Base-by-base conservation (phyloP, 2,797 vertebrate genomes). In the Sebastes glaucus region DNA sequence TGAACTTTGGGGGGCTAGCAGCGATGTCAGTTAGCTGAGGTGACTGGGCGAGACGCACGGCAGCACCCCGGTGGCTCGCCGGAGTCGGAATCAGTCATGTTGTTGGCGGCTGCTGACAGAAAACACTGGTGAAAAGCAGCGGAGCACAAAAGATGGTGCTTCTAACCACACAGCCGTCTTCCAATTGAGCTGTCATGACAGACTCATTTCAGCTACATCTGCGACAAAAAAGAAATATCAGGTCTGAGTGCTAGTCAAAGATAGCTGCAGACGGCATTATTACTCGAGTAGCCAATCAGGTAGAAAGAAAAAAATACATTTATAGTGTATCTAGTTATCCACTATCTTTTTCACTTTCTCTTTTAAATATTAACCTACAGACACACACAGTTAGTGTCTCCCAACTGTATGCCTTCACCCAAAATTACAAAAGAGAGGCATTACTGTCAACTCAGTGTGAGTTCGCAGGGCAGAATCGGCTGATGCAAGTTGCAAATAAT, bases 131-230 rank as follows among this genome's bases (percentile, higher is more conserved):
- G 74, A 78, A 80, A 83, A 42, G 82, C 85, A 87, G 57, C 80
- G 18, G 74, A 90, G 89, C 83, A 88, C 84, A 78, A 72, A 88
- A 27, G 78, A 87, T 49, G 66, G 78, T 4, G 70, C 75, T 84
- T 82, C 80, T 77, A 92, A 88, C 82, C 73, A 77, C 74, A 80
- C 71, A 74, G 84, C 73, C 68, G 74, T 89, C 86, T 80, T 88
- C 71, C 80, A 82, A 82, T 80, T 74, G 70, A 85, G 76, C 80
- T 69, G 76, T 77, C 83, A 59, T 71, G 87, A 89, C 89, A 82
- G 83, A 71, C 74, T 89, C 76, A 81, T 78, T 79, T 70, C 76
- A 42, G 66, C 66, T 74, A 78, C 78, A 63, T 81, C 56, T 70
- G 35, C 59, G 16, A 76, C 71, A 55, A 67, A 76, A 65, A 52